Evolutionary conservation across 2,888 invertebrate species (phyloP), one percentile per base, ranked within the genome.

Genomic region (Agrilus biguttatus): DNA sequence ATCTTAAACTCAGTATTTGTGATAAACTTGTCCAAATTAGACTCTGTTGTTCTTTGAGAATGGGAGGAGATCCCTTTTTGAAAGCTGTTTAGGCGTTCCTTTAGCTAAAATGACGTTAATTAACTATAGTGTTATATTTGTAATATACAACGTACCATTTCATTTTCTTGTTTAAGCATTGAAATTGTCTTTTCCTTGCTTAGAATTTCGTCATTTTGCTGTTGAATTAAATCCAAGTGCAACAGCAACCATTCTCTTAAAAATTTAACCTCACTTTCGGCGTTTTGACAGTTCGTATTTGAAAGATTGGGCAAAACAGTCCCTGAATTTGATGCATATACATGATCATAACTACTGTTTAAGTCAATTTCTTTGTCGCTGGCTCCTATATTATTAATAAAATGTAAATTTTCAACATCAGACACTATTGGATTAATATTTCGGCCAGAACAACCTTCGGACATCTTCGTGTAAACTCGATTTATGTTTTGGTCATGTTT

Each of bases 191-290:
- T 85, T 54, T 91, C 89, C 65, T 83, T 86, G 53, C 79, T 79
- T 51, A 78, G 73, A 49, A 91, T 74, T 55, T 83, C 77, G 58
- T 90, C 88, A 57, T 86, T 86, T 66, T 91, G 90, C 66, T 89
- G 87, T 63, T 90, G 89, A 60, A 91, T 87, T 48, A 91, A 70
- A 65, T 91, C 89, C 56, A 91, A 70, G 63, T 92, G 89, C 51
- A 84, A 73, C 45, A 88, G 68, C 49, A 90, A 69, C 59, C 91
- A 76, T 51, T 85, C 83, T 66, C 88, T 87, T 41, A 82, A 69
- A 55, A 75, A 77, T 61, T 73, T 77, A 63, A 81, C 79, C 68
- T 82, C 80, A 57, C 67, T 56, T 64, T 66, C 55, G 71, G 62
- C 53, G 60, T 66, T 52, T 67, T 57, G 57, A 54, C 57, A 56